A percentile compares a stretch with the other conserved stretches of the same genome.
Evolutionary conservation across 1,140 invertebrate genomes (phyloP).

Genomic region (Aethina tumida): DNA sequence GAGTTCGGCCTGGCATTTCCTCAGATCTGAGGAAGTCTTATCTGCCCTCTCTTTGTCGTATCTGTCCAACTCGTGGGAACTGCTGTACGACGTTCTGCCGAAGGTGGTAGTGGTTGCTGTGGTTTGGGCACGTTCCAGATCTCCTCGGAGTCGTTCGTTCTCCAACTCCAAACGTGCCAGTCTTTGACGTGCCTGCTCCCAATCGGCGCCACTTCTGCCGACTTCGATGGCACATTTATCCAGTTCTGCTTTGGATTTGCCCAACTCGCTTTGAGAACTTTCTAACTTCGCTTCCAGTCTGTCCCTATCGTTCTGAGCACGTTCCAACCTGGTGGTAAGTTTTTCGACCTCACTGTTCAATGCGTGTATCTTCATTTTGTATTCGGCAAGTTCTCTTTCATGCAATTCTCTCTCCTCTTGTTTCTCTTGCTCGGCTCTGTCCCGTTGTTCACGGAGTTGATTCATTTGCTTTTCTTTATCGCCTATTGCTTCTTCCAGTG

Average conservation of each 20-base stretch:
- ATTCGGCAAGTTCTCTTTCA: constrained; percentile 87
- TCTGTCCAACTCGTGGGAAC: constrained; percentile 38
- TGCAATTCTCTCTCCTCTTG: constrained; percentile 91
- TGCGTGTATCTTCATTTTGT: constrained; percentile 87
- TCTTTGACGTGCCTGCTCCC: constrained; percentile 81
- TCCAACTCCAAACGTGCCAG: constrained; percentile 77
- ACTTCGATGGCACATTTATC: constrained; percentile 85
- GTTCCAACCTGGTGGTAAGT: constrained; percentile 73
- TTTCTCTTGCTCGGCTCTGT: constrained; percentile 92
- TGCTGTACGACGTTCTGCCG: constrained; percentile 47
- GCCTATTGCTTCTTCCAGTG: constrained; percentile 88
- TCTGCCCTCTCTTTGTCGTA: constrained; percentile 82
- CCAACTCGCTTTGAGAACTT: constrained; percentile 83
- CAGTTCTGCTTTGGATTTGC: constrained; percentile 86
- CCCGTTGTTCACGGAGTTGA: constrained; percentile 61
- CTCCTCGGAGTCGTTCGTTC: constrained; percentile 76
- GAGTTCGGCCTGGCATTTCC: constrained; percentile 75
- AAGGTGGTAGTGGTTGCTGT: constrained; percentile 65
- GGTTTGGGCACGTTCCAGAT: constrained; percentile 66
- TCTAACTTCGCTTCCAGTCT: constrained; percentile 83
- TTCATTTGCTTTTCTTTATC: constrained; percentile 96
- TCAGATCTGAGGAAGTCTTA: constrained; percentile 70
- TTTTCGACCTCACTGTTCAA: constrained; percentile 88
- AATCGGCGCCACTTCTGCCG: constrained; percentile 76
- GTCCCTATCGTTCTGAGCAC: constrained; percentile 81